Evolutionary conservation across 2,888 invertebrate species (phyloP), one percentile per base, ranked within the genome.

Genomic region (Papilio protenor): DNA sequence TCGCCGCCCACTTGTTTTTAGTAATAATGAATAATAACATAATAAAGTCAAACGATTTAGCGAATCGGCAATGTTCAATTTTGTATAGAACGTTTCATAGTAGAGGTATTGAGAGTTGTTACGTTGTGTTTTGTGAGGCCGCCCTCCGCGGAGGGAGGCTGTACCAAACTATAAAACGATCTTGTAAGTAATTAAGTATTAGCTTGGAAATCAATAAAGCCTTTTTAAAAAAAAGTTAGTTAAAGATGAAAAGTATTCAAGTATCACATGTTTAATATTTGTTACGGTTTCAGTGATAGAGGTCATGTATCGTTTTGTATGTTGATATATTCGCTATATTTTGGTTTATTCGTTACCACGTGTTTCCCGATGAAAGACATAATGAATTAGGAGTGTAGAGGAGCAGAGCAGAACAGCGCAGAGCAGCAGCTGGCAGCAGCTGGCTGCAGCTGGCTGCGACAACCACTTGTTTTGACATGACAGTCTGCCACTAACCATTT

Each of bases 181-280:
- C 94, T 94, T 93, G 92, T 94, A 93, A 93, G 92, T 94, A 94
- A 94, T 93, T 94, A 92, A 94, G 94, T 94, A 94, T 94, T 94
- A 94, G 94, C 94, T 94, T 94, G 92, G 89, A 94, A 69, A 93
- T 93, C 92, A 91, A 94, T 93, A 94, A 94, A 94, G 93, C 93
- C 94, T 93, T 94, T 94, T 91, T 91, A 91, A 94, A 92, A 85
- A 81, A 85, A 91, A 89, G 83, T 89, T 92, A 91, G 91, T 92
- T 92, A 91, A 92, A 89, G 90, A 90, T 89, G 87, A 90, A 90
- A 76, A 91, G 90, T 92, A 93, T 93, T 93, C 91, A 93, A 92
- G 92, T 84, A 93, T 93, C 92, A 93, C 93, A 89, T 90, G 91
- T 92, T 94, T 90, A 92, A 88, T 89, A 88, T 90, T 93, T 94